Evolutionary conservation across 2,113 vertebrate genomes (phyloP).

Genomic region (Aldabrachelys gigantea): DNA sequence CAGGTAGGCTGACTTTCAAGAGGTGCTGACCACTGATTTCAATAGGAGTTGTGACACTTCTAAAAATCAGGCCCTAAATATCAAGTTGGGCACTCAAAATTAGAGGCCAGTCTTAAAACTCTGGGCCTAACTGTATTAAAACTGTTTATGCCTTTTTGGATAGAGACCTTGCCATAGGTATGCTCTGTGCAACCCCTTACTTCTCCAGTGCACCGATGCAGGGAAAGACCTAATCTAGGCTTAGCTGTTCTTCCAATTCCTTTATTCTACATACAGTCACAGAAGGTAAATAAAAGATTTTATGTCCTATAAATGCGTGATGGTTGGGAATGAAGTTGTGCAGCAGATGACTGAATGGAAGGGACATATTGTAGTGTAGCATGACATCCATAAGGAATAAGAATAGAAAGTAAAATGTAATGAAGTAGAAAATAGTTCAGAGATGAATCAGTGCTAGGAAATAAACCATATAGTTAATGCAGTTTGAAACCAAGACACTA

Average conservation of each 20-base stretch:
- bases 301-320: background rate
- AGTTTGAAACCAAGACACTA: conserved; percentile 30
- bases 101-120: background rate
- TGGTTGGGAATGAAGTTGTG: conserved; percentile 30
- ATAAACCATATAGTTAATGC: conserved; percentile 15
- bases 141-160: background rate
- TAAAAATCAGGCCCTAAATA: background rate
- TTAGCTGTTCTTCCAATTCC: conserved; percentile 38
- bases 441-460: conserved; percentile 44
- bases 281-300: background rate
- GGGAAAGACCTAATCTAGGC: conserved; percentile 50
- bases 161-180: background rate
- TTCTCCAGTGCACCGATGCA: background rate
- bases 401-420: conserved; percentile 56
- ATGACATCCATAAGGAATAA: conserved; percentile 44
- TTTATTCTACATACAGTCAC: conserved; percentile 44
- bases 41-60: background rate
- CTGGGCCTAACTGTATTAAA: background rate
- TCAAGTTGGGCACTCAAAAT: background rate
- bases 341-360: conserved; percentile 47
- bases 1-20: background rate
- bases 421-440: conserved; percentile 51
- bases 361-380: background rate
- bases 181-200: background rate
- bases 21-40: background rate